A percentile compares a stretch with the other conserved stretches of the same genome.
Evolutionary conservation across 2,797 vertebrate genomes (phyloP).

Genomic region (Pterois miles): DNA sequence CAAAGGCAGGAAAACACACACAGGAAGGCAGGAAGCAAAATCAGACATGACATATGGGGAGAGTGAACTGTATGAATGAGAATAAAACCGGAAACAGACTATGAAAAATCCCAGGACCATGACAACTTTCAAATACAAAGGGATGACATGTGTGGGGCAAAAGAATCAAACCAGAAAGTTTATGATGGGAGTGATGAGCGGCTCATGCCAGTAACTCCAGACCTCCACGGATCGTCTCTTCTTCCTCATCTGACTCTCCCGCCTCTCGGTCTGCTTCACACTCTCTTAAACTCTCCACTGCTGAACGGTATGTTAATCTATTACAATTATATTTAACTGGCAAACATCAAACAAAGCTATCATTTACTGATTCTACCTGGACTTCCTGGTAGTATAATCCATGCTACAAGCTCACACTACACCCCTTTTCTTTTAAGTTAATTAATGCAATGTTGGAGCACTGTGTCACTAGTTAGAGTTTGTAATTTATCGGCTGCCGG

Average conservation of each 20-base stretch:
- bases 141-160: background rate
- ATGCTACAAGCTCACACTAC: background rate
- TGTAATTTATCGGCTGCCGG: conserved; percentile 33
- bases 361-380: background rate
- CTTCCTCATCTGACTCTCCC: background rate
- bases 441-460: background rate
- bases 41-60: too few species aligned
- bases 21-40: too few species aligned
- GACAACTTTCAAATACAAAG: background rate
- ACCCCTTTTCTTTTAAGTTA: background rate
- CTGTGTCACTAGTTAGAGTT: background rate
- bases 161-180: background rate
- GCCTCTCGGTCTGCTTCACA: background rate
- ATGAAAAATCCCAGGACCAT: too few species aligned
- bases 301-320: background rate
- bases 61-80: too few species aligned
- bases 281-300: background rate
- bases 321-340: background rate
- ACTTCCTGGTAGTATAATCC: background rate
- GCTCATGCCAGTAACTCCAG: background rate
- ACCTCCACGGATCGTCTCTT: background rate
- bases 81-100: too few species aligned
- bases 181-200: background rate
- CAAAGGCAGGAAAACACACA: too few species aligned
- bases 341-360: background rate